A percentile compares a stretch with the other conserved stretches of the same genome.
phyloP scores from a whole-genome alignment of 2,888 invertebrate species.

The Euplagia quadripunctaria region DNA sequence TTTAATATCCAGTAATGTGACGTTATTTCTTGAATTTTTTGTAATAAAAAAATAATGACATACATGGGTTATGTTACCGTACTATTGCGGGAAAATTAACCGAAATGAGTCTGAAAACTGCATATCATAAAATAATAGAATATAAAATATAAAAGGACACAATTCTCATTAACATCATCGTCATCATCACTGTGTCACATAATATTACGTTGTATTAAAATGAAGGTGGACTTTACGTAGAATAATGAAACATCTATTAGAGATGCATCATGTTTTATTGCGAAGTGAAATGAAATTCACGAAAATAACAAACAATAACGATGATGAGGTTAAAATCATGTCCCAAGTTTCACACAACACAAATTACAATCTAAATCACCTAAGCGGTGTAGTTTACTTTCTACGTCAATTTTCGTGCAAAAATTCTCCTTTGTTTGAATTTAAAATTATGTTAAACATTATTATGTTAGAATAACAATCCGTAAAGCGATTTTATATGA shows the following conservation, averaged over 20 bases:
- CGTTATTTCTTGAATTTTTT: constrained; percentile 1
- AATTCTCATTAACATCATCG: background rate
- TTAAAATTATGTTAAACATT: constrained; percentile 65
- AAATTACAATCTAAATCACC: constrained; percentile 41
- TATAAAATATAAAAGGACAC: background rate
- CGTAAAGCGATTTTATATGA: constrained; percentile 68
- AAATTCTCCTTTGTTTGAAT: constrained; percentile 54
- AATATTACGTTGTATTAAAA: background rate
- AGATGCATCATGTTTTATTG: constrained; percentile 27
- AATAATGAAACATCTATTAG: constrained; percentile 48
- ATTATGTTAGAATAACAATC: constrained; percentile 62
- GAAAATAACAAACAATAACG: constrained; percentile 31
- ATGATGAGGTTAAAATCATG: constrained; percentile 49
- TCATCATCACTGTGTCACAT: background rate
- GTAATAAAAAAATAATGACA: constrained; percentile 1
- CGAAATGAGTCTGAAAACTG: background rate
- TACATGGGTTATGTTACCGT: no score
- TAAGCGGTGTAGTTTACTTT: constrained; percentile 50
- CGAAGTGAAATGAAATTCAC: constrained; percentile 40
- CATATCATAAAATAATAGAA: background rate
- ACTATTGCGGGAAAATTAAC: no score
- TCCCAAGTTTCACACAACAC: constrained; percentile 46
- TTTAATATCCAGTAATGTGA: constrained; percentile 31
- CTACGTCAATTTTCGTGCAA: constrained; percentile 54
- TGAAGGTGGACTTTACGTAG: constrained; percentile 4